Evolutionary conservation across 2,113 vertebrate genomes (phyloP).

Genomic region (Megaceryle maxima): DNA sequence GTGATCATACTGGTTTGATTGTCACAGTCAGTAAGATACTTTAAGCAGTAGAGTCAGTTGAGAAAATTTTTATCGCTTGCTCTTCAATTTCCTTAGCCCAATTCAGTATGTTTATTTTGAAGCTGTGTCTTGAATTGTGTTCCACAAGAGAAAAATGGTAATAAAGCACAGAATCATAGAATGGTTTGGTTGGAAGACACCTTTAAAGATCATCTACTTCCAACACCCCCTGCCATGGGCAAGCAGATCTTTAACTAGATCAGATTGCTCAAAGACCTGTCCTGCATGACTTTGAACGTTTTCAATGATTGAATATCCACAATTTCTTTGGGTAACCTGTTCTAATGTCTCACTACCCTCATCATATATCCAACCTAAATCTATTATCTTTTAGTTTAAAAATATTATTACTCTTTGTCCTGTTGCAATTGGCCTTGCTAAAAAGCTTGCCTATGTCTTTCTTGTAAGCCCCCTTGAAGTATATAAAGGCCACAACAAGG

Average conservation of each 20-base stretch:
- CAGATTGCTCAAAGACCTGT: not conserved
- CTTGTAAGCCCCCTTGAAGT: not conserved
- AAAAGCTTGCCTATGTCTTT: not conserved
- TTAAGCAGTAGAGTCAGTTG: not conserved
- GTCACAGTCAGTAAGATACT: not conserved
- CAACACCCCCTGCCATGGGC: accelerated
- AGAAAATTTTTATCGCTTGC: not conserved
- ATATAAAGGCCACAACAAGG: not conserved
- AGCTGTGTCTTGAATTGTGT: not conserved
- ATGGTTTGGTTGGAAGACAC: not conserved
- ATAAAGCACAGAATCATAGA: not conserved
- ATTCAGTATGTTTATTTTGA: not conserved
- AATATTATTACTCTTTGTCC: not conserved
- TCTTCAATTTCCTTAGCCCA: not conserved
- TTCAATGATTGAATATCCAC: too few relatives aligned
- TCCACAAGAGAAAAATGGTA: not conserved
- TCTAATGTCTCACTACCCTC: too few relatives aligned
- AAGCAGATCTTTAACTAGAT: not conserved
- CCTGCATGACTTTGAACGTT: too few relatives aligned
- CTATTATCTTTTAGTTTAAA: not conserved
- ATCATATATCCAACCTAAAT: too few relatives aligned
- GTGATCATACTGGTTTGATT: not conserved
- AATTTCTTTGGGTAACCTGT: too few relatives aligned
- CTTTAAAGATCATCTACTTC: not conserved
- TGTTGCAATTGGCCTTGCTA: not conserved